Conservation (phyloP, 1,140 invertebrate species). For the Physella acuta region DNA sequence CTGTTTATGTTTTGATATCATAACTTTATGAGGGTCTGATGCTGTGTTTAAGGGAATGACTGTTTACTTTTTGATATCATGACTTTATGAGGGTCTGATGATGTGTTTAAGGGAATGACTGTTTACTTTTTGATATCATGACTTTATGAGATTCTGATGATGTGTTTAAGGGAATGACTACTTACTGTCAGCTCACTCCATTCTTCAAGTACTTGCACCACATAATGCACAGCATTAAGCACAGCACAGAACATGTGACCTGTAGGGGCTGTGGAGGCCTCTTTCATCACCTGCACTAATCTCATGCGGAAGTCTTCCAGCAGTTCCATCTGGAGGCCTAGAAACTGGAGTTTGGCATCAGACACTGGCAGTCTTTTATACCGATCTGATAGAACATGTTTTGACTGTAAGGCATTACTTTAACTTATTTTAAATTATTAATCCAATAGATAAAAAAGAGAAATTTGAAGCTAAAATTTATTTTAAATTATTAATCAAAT, state of each 20-base stretch:
- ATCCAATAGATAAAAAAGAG: too few species aligned
- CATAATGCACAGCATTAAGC: slow-evolving; percentile 82
- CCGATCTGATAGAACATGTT: slow-evolving; percentile 68
- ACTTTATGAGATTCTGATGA: not conserved
- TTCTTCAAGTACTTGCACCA: slow-evolving; percentile 76
- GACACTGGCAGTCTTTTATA: slow-evolving; percentile 81
- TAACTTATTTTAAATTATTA: too few species aligned
- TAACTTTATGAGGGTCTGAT: too few species aligned
- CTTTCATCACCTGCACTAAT: slow-evolving; percentile 73
- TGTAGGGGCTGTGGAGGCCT: slow-evolving; percentile 65
- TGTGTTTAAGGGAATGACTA: too few species aligned
- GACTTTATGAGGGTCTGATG: too few species aligned
- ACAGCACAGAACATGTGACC: slow-evolving; percentile 69
- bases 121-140: not conserved
- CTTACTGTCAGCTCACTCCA: slow-evolving; percentile 83
- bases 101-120: too few species aligned
- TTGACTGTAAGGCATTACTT: too few species aligned
- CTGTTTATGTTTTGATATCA: too few species aligned
- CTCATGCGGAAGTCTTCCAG: slow-evolving; percentile 86
- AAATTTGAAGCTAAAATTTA: not conserved
- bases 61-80: too few species aligned
- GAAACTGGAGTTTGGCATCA: slow-evolving; percentile 82
- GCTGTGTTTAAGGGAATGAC: too few species aligned
- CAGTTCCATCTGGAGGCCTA: slow-evolving; percentile 83
- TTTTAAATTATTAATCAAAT: not conserved